These are phyloP conservation scores for Orgyia antiqua DNA, from an alignment of 2,888 invertebrate species.

Conservation along the genomic window DNA sequence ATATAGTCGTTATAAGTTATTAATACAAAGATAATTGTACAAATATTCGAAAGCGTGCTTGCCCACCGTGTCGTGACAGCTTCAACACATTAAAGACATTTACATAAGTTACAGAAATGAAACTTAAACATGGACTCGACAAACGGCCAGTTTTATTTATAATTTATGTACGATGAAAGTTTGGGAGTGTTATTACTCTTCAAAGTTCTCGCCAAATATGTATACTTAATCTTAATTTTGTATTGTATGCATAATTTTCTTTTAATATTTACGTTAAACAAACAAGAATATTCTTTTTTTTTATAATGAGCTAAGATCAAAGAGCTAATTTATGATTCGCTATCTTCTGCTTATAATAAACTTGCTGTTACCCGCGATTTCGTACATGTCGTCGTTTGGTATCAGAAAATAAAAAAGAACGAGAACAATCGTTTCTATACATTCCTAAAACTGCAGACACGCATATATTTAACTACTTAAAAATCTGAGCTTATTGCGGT, in stretches of 20 bases:
- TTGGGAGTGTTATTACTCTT: not conserved
- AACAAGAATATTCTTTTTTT: no score
- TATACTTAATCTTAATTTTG: slow-evolving; percentile 3
- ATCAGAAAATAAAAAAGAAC: no score
- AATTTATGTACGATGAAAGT: slow-evolving; percentile 7
- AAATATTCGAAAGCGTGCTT: slow-evolving; percentile 31
- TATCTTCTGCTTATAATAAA: no score
- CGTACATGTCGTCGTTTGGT: no score
- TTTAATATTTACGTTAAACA: not conserved
- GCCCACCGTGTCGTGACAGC: slow-evolving; percentile 13
- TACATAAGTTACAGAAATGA: slow-evolving; percentile 21
- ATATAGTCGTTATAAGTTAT: no score
- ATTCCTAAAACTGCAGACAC: no score
- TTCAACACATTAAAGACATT: slow-evolving; percentile 22
- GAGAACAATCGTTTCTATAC: no score
- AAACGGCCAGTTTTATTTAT: slow-evolving; percentile 4
- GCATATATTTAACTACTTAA: no score
- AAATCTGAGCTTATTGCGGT: no score
- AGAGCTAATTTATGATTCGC: no score
- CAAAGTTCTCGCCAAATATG: slow-evolving; percentile 1
- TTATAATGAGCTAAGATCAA: no score
- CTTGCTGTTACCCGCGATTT: no score
- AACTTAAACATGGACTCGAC: slow-evolving; percentile 1
- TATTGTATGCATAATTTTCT: slow-evolving; percentile 2
- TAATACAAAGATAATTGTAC: slow-evolving; percentile 20